Evolutionary conservation across 2,113 vertebrate genomes (phyloP).

Genomic region (Lethenteron camtschaticum): DNA sequence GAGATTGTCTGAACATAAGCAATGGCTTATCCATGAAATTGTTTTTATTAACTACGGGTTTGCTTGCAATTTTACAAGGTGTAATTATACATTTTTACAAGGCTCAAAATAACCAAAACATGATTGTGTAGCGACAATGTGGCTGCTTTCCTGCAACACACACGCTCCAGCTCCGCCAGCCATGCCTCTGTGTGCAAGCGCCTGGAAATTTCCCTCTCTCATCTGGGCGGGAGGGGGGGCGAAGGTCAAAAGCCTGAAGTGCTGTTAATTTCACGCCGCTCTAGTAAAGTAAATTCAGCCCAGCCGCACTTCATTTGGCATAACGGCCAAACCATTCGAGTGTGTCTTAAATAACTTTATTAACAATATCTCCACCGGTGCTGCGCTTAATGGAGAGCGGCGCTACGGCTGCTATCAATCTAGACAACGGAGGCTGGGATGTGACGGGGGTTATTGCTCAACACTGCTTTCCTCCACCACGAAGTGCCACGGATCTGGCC

Average conservation of each 20-base stretch:
- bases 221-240: constrained; percentile 4
- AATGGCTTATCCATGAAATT: too few relatives aligned
- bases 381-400: constrained; percentile 2
- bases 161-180: not conserved
- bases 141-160: too few relatives aligned
- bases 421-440: not conserved
- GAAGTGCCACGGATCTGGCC: too few relatives aligned
- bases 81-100: too few relatives aligned
- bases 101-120: too few relatives aligned
- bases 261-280: constrained; percentile 6
- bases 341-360: constrained; percentile 6
- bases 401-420: constrained; percentile 4
- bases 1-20: too few relatives aligned
- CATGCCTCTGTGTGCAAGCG: constrained; percentile 1
- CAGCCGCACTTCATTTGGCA: constrained; percentile 6
- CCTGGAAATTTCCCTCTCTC: constrained; percentile 5
- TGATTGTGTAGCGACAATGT: too few relatives aligned
- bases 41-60: too few relatives aligned
- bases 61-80: too few relatives aligned
- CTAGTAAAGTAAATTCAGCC: constrained; percentile 5
- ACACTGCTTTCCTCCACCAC: too few relatives aligned
- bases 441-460: too few relatives aligned
- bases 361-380: constrained; percentile 3
- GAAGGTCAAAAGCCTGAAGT: constrained; percentile 6
- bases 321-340: constrained; percentile 6